Base-by-base conservation (phyloP, 2,797 vertebrate species). In the Vultur gryphus region DNA sequence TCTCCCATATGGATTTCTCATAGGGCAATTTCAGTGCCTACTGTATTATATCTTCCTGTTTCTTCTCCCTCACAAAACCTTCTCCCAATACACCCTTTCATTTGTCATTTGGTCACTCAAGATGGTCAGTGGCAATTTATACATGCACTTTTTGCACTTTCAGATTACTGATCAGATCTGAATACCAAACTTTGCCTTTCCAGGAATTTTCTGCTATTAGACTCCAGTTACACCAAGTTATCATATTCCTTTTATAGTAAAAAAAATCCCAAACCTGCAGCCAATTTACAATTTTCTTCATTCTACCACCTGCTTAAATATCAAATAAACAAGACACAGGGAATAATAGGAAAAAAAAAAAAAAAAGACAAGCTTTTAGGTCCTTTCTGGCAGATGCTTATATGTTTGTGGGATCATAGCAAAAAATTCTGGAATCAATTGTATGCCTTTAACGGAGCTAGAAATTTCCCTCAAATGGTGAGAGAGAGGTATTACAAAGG, bases 281-380 rank as follows among this genome's bases (percentile, higher is more conserved):
- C 39, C 25, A 87, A 76, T 58, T 84, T 39, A 62, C 14, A 35
- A 18, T 69, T 81, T 72, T 84, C 67, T 71, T 83, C 37, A 41
- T 81, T 55, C 73, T 77, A 20, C 26, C 33, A 71, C n/a, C 46
- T 72, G 33, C 70, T 81, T 72, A 61, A 81, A 35, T 37, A 72
- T 18, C 67, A 69, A 65, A 71, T 49, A 77, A 62, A 62, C 8
- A 84, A 66, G 54, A 64, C 6, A 44, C 1, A 16, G 9, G 14
- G 26, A 84, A 31, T 31, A 62, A 76, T 0, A 14, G 10, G 1
- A 5, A 10, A 1, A 4, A 10, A 1, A 4, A 23, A 12, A 3
- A 11, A 24, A 61, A 26, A 35, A 39, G 10, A 3, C 11, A 84
- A 54, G 31, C 7, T 71, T 61, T 65, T 37, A 46, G n/a, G 28